Percentiles rank a stretch among this genome's conserved stretches.
Evolutionary conservation across 2,113 vertebrate genomes (phyloP).

Genomic region (Bostrychus sinensis): DNA sequence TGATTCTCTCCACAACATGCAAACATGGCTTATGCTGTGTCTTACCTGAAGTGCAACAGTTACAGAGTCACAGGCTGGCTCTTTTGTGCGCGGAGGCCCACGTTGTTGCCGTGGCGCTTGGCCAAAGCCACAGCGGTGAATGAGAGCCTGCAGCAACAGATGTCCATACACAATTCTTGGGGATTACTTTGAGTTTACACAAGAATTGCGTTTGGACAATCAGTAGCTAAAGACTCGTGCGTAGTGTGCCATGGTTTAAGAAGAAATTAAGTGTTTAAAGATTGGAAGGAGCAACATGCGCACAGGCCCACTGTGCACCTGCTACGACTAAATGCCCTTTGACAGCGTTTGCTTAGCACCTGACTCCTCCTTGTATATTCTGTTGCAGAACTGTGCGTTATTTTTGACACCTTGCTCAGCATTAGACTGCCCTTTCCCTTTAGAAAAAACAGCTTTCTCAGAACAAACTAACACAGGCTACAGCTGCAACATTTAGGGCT

Average conservation of each 20-base stretch:
- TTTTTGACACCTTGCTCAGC: conserved; percentile 53
- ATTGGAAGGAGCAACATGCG: conserved; percentile 20
- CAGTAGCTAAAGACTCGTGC: conserved; percentile 88
- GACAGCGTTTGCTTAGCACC: conserved; percentile 42
- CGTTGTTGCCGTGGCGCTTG: conserved; percentile 48
- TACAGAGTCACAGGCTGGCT: conserved; percentile 34
- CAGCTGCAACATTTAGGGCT: conserved; percentile 20
- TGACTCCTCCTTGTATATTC: conserved; percentile 11
- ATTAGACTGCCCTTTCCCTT: conserved; percentile 14
- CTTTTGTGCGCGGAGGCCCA: conserved; percentile 46
- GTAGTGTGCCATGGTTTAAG: conserved; percentile 22
- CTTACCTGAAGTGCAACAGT: conserved; percentile 65
- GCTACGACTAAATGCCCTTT: conserved; percentile 50
- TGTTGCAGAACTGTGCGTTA: conserved; percentile 55
- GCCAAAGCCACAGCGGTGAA: conserved; percentile 69
- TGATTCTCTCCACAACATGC: conserved; percentile 27
- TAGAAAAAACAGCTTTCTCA: conserved; percentile 15
- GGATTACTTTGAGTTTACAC: conserved; percentile 87
- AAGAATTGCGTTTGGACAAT: conserved; percentile 99
- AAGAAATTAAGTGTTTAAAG: conserved; percentile 23
- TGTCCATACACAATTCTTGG: conserved; percentile 99
- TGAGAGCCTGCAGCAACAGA: conserved; percentile 94
- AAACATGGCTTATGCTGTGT: conserved; percentile 8
- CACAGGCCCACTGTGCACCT: conserved; percentile 62
- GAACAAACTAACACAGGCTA: conserved; percentile 19